These are phyloP conservation scores for Leptopilina syphax DNA, from an alignment of 2,888 invertebrate species.

Conservation along the genomic window DNA sequence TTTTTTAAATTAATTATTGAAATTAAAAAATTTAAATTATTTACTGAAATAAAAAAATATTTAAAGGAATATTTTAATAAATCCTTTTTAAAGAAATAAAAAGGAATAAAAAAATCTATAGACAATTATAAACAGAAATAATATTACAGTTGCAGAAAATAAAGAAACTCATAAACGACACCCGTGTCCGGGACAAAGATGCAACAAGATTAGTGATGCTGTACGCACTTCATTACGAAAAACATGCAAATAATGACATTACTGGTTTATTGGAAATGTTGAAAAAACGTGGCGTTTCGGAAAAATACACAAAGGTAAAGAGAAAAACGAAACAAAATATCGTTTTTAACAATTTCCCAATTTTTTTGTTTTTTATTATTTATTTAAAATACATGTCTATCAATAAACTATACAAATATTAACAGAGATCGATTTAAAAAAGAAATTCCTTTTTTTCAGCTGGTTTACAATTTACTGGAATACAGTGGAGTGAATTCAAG, in stretches of 20 bases:
- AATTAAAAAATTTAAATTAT: too few species aligned
- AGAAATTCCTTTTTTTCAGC: constrained; percentile 69
- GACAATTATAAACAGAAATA: not conserved
- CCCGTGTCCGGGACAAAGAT: constrained; percentile 86
- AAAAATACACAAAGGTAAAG: constrained; percentile 76
- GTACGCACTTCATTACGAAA: constrained; percentile 96
- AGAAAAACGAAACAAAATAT: too few species aligned
- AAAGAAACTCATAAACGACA: constrained; percentile 87
- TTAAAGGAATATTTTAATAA: too few species aligned
- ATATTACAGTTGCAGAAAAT: constrained; percentile 77
- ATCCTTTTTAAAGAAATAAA: too few species aligned
- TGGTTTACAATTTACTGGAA: constrained; percentile 85
- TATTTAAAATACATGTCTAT: constrained; percentile 14
- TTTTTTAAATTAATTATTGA: too few species aligned
- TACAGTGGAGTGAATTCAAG: constrained; percentile 91
- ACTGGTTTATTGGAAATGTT: constrained; percentile 86
- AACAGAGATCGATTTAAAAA: constrained; percentile 10
- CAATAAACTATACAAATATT: constrained; percentile 5
- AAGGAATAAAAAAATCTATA: too few species aligned
- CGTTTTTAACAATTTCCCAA: constrained; percentile 28
- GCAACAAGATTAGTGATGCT: constrained; percentile 92
- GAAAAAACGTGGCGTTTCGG: constrained; percentile 84
- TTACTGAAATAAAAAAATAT: too few species aligned
- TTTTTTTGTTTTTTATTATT: not conserved
- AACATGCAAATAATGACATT: constrained; percentile 90